Conservation (phyloP, 2,797 vertebrate species). For the Mycteria americana region DNA sequence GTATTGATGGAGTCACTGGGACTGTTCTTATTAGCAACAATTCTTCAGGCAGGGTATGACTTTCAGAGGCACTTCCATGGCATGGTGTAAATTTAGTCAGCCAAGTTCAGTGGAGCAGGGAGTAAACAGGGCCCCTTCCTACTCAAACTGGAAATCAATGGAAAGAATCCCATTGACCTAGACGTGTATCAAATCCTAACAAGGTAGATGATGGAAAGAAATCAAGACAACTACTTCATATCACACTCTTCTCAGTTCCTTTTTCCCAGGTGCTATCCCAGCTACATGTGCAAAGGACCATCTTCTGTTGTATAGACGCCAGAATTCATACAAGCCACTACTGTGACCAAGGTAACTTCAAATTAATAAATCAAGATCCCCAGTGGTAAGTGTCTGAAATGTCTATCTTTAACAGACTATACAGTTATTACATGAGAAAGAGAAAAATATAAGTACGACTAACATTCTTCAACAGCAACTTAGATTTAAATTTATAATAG, state of each 20-base stretch:
- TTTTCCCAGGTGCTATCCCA: neutral
- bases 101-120: neutral
- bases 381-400: neutral
- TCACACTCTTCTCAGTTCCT: neutral
- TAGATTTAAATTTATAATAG: neutral
- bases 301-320: neutral
- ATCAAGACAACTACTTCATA: neutral
- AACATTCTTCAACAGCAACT: neutral
- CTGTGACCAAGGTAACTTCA: neutral
- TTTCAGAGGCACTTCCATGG: neutral
- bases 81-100: neutral
- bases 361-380: neutral
- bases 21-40: neutral
- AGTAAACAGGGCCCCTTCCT: neutral
- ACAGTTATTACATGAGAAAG: neutral
- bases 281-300: neutral
- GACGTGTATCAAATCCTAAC: neutral
- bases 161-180: neutral
- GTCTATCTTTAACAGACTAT: neutral
- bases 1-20: neutral
- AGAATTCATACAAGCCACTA: neutral
- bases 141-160: neutral
- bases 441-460: neutral
- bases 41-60: neutral
- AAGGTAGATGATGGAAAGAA: neutral